Evolutionary conservation across 2,113 vertebrate genomes (phyloP).

Genomic region (Brevimyrus niger): DNA sequence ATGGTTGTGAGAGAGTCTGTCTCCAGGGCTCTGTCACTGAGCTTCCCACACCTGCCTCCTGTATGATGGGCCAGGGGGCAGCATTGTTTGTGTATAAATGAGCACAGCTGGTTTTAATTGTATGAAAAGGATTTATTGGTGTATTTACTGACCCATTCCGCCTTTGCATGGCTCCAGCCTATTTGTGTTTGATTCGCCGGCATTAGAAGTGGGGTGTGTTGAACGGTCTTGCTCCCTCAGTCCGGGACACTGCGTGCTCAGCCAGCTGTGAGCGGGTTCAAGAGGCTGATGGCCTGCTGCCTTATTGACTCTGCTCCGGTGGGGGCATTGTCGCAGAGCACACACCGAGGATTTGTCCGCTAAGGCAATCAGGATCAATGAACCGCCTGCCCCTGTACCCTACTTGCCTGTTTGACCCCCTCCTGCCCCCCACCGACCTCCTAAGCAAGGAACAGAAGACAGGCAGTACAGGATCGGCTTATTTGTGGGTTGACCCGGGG

Average conservation of each 20-base stretch:
- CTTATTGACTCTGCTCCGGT: neutral
- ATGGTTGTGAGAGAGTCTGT: neutral
- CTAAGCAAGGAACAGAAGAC: neutral
- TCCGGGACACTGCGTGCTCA: neutral
- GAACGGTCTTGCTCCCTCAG: neutral
- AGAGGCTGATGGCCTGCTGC: neutral
- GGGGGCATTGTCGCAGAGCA: neutral
- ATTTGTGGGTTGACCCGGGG: conserved; percentile 13
- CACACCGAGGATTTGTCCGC: neutral
- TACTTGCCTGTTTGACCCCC: neutral
- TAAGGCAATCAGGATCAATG: neutral
- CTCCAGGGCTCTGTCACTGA: neutral
- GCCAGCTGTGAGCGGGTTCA: neutral
- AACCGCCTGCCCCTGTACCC: neutral
- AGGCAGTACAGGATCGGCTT: neutral
- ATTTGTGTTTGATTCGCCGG: neutral
- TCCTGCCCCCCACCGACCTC: neutral
- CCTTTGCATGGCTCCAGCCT: neutral
- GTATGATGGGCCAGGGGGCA: neutral
- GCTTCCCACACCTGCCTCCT: neutral
- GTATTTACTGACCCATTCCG: neutral
- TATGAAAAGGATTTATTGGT: neutral
- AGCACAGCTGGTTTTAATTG: neutral
- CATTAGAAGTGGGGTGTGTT: neutral
- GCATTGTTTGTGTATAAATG: neutral